phyloP scores from a whole-genome alignment of 2,113 vertebrate species.

The Psophia crepitans region DNA sequence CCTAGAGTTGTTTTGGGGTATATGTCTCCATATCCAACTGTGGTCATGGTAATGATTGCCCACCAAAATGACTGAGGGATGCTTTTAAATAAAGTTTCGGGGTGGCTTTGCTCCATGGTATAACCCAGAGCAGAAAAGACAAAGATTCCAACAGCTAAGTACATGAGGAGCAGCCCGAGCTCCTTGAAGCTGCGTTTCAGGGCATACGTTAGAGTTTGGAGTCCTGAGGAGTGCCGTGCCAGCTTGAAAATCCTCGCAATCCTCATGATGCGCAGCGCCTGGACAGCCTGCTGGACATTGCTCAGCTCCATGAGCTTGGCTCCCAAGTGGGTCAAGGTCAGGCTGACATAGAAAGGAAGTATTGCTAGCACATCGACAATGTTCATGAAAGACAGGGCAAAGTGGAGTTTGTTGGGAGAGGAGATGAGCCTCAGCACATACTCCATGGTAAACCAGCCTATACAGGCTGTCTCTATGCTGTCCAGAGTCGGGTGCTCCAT shows the following conservation, averaged over 20 bases:
- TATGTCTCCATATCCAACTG: slow-evolving; percentile 95
- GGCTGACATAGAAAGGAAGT: slow-evolving; percentile 92
- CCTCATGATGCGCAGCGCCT: slow-evolving; percentile 92
- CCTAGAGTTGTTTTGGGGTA: slow-evolving; percentile 97
- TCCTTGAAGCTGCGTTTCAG: slow-evolving; percentile 95
- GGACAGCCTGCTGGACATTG: slow-evolving; percentile 92
- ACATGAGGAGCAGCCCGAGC: slow-evolving; percentile 93
- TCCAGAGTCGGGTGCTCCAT: slow-evolving; percentile 91
- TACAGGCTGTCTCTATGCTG: slow-evolving; percentile 92
- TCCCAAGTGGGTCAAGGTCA: slow-evolving; percentile 89
- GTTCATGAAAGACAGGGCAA: slow-evolving; percentile 93
- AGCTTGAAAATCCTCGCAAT: slow-evolving; percentile 94
- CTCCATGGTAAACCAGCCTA: slow-evolving; percentile 94
- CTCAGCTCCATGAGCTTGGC: slow-evolving; percentile 90
- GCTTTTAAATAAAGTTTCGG: slow-evolving; percentile 95
- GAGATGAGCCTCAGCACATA: slow-evolving; percentile 88
- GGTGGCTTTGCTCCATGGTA: slow-evolving; percentile 95
- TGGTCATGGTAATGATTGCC: slow-evolving; percentile 99
- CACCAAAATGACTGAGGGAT: slow-evolving; percentile 99
- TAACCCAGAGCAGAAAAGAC: slow-evolving; percentile 95
- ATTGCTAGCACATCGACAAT: slow-evolving; percentile 91
- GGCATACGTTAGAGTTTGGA: slow-evolving; percentile 93
- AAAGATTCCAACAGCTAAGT: slow-evolving; percentile 95
- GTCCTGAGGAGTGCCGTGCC: slow-evolving; percentile 91
- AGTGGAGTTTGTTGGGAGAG: slow-evolving; percentile 89